Evolutionary conservation across 2,113 vertebrate species (phyloP).

Genomic region (Myrmecobius fasciatus): DNA sequence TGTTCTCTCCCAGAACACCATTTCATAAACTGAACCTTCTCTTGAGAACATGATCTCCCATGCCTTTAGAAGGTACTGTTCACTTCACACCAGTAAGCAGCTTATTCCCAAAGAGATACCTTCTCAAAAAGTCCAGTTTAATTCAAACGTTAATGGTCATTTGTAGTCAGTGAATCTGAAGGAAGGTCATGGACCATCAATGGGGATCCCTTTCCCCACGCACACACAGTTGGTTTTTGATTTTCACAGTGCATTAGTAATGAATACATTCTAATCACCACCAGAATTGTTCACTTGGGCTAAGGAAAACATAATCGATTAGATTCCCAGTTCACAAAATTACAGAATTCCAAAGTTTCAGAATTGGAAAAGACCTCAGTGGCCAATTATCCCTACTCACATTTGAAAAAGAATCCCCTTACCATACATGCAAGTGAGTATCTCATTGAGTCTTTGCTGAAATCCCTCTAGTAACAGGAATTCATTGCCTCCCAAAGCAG

Average conservation of each 20-base stretch:
- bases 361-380: not conserved
- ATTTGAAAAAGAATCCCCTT: not conserved
- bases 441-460: not conserved
- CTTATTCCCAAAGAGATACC: slow-evolving; percentile 72
- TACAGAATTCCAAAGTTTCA: slow-evolving; percentile 18
- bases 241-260: slow-evolving; percentile 8
- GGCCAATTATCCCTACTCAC: not conserved
- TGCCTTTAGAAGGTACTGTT: slow-evolving; percentile 73
- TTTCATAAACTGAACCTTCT: slow-evolving; percentile 74
- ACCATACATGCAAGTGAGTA: not conserved
- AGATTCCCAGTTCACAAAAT: slow-evolving; percentile 49
- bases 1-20: slow-evolving; percentile 73
- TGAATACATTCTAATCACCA: slow-evolving; percentile 44
- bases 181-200: not conserved
- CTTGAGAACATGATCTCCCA: slow-evolving; percentile 66
- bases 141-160: slow-evolving; percentile 66
- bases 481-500: not conserved
- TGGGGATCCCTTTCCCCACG: not conserved
- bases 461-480: not conserved
- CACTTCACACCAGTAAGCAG: slow-evolving; percentile 75
- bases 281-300: slow-evolving; percentile 68
- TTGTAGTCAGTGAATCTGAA: slow-evolving; percentile 37
- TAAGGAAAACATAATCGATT: slow-evolving; percentile 74
- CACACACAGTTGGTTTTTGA: slow-evolving; percentile 32
- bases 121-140: slow-evolving; percentile 67